A percentile compares a stretch with the other conserved stretches of the same genome.
phyloP scores from a whole-genome alignment of 2,797 vertebrate species.

The Melanotaenia trifasciata region DNA sequence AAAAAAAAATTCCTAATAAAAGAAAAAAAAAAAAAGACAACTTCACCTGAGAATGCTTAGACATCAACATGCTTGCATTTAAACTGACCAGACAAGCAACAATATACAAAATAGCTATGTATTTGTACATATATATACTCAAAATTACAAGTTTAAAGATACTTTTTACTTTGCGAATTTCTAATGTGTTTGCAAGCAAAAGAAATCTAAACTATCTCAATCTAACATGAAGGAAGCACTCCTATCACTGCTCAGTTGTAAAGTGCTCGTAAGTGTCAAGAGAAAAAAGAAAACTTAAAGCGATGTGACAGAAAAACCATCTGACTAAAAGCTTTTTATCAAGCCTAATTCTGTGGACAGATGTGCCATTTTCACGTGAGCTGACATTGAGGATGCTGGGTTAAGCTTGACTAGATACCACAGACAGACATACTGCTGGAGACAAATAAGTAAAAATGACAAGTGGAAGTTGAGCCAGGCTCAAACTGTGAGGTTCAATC shows the following conservation, averaged over 20 bases:
- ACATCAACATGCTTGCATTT: constrained; percentile 76
- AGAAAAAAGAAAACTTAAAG: constrained; percentile 37
- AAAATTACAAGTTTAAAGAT: constrained; percentile 74
- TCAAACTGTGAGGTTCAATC: constrained; percentile 32
- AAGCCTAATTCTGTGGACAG: constrained; percentile 43
- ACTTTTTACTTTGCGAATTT: constrained; percentile 67
- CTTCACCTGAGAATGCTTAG: constrained; percentile 81
- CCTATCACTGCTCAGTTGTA: constrained; percentile 70
- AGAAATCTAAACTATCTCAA: constrained; percentile 60
- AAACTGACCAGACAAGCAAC: constrained; percentile 74
- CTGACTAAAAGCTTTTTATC: constrained; percentile 38
- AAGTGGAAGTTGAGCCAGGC: constrained; percentile 35
- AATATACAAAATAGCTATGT: constrained; percentile 83
- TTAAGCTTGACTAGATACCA: constrained; percentile 8
- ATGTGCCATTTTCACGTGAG: constrained; percentile 43
- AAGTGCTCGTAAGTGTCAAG: constrained; percentile 79
- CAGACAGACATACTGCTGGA: constrained; percentile 29
- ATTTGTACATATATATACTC: constrained; percentile 80
- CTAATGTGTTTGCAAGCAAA: constrained; percentile 70
- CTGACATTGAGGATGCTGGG: constrained; percentile 30
- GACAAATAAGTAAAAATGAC: constrained; percentile 17
- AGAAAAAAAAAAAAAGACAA: constrained; percentile 35
- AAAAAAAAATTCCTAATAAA: background rate
- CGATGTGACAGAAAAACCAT: constrained; percentile 34
- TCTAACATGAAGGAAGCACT: constrained; percentile 69